These are phyloP conservation scores for Eubasilissa regina DNA, from an alignment of 1,140 invertebrate genomes.

Conservation along the genomic window DNA sequence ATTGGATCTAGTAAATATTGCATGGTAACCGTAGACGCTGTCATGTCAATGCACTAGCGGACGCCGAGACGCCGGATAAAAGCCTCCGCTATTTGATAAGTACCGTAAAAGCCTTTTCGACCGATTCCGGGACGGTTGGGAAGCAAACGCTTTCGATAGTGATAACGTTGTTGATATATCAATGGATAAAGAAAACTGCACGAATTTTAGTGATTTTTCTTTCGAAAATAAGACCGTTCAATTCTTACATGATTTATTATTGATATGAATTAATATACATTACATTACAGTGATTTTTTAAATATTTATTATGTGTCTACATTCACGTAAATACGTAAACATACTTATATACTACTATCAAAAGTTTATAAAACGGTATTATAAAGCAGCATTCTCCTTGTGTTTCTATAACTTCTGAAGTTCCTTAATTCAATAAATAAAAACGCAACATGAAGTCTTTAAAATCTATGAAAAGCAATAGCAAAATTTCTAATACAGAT, in stretches of 20 bases:
- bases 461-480: slow-evolving; percentile 3
- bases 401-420: too few relatives aligned
- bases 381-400: too few relatives aligned
- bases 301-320: too few relatives aligned
- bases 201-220: too few relatives aligned
- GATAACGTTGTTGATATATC: slow-evolving; percentile 1
- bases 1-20: background rate
- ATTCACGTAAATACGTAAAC: too few relatives aligned
- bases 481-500: slow-evolving; percentile 62
- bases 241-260: too few relatives aligned
- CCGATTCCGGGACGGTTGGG: slow-evolving; percentile 35
- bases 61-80: slow-evolving; percentile 58
- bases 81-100: slow-evolving; percentile 53
- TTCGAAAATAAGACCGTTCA: too few relatives aligned
- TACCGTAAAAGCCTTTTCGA: slow-evolving; percentile 37
- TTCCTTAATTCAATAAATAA: background rate
- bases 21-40: slow-evolving; percentile 40
- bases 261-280: too few relatives aligned
- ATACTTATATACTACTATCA: too few relatives aligned
- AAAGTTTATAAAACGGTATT: too few relatives aligned
- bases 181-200: too few relatives aligned
- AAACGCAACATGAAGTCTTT: slow-evolving; percentile 7
- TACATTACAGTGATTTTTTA: too few relatives aligned
- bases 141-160: background rate
- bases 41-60: slow-evolving; percentile 59